Percentiles rank a stretch among this genome's conserved stretches.
Evolutionary conservation across 92 coral and sea anemone species (phyloP).

Genomic region (Ricordea florida): DNA sequence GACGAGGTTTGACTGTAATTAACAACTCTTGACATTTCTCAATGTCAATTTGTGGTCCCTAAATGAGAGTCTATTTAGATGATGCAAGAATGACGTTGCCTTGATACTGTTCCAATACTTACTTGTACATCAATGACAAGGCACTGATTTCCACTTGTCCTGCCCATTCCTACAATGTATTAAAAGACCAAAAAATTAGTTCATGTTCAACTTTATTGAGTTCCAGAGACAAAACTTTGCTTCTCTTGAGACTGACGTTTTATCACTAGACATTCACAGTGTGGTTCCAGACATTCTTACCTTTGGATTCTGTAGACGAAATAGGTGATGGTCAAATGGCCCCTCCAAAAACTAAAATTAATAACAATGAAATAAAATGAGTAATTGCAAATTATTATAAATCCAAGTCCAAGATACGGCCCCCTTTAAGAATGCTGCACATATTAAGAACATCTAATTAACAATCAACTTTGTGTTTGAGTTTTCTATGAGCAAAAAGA

Average conservation of each 20-base stretch:
- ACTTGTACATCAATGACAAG: constrained; percentile 90
- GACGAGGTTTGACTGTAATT: too few species aligned
- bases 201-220: not conserved
- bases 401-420: too few species aligned
- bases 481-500: too few species aligned
- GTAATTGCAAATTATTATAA: not conserved
- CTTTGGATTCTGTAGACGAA: constrained; percentile 93
- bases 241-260: too few species aligned
- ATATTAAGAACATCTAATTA: too few species aligned
- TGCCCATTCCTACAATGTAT: constrained; percentile 88
- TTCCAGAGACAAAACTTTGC: not conserved
- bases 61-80: too few species aligned
- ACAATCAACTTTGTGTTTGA: too few species aligned
- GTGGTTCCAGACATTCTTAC: constrained; percentile 15
- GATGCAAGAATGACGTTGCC: too few species aligned
- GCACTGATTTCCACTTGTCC: constrained; percentile 99
- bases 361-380: not conserved
- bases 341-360: constrained; percentile 91
- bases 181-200: not conserved
- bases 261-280: too few species aligned
- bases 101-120: constrained; percentile 20
- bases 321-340: constrained; percentile 97
- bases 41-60: too few species aligned
- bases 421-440: too few species aligned
- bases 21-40: too few species aligned